These are phyloP conservation scores for Ameiurus melas DNA, from an alignment of 2,113 vertebrate genomes.

Conservation along the genomic window DNA sequence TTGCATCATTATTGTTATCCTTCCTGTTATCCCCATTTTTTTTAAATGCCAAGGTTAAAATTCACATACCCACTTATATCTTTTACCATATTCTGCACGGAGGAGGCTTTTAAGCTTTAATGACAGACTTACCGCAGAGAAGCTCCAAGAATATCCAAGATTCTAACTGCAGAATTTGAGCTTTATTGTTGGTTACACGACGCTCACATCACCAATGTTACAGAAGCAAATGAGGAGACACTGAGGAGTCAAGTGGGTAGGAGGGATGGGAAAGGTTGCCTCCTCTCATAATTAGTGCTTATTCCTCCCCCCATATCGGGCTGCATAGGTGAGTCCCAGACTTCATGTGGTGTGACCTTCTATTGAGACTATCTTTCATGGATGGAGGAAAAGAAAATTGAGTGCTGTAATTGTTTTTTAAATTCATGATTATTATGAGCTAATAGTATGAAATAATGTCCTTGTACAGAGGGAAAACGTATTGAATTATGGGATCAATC, in stretches of 20 bases:
- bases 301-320: conserved; percentile 69
- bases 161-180: conserved; percentile 12
- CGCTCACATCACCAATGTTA: conserved; percentile 48
- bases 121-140: conserved; percentile 29
- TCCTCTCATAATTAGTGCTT: conserved; percentile 70
- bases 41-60: background rate
- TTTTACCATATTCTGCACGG: background rate
- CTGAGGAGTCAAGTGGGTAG: conserved; percentile 54
- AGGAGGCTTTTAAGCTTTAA: background rate
- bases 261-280: conserved; percentile 64
- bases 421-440: background rate
- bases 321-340: conserved; percentile 64
- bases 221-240: conserved; percentile 60
- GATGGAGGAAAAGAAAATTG: conserved; percentile 32
- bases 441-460: background rate
- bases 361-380: conserved; percentile 47
- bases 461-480: background rate
- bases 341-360: conserved; percentile 73
- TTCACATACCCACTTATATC: background rate
- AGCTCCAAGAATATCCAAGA: background rate
- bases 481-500: background rate
- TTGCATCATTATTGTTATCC: background rate
- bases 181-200: conserved; percentile 41
- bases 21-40: background rate
- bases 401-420: background rate